Conservation (phyloP, 2,888 invertebrate genomes). For the Amiota minor region DNA sequence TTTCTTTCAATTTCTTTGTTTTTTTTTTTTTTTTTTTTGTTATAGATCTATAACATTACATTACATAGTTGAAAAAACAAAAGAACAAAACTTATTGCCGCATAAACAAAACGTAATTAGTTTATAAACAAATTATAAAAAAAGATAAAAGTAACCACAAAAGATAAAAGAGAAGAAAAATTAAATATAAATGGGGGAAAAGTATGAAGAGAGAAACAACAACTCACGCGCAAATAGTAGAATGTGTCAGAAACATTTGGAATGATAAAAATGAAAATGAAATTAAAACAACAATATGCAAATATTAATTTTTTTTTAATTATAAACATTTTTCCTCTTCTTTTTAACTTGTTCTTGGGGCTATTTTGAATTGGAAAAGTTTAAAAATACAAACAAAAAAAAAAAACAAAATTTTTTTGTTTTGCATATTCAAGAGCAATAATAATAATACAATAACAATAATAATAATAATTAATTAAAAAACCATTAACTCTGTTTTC, state of each 20-base stretch:
- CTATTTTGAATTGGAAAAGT: no score
- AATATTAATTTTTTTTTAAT: neutral
- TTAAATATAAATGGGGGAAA: neutral
- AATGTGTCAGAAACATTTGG: conserved; percentile 1
- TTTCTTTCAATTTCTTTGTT: conserved; percentile 30
- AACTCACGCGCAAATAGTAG: no score
- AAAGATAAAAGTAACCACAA: conserved; percentile 5
- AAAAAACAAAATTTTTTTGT: no score
- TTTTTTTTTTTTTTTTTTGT: conserved; percentile 32
- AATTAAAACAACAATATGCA: neutral
- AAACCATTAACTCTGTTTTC: no score
- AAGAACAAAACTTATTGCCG: conserved; percentile 36
- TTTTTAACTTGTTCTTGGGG: no score
- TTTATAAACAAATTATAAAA: conserved; percentile 55
- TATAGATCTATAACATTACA: neutral
- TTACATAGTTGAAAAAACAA: neutral
- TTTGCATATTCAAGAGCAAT: no score
- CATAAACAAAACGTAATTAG: conserved; percentile 55
- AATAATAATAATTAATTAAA: no score
- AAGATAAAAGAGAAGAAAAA: neutral
- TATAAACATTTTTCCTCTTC: neutral
- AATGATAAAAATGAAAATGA: neutral
- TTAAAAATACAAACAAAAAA: no score
- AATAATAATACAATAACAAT: no score
- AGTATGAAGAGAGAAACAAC: neutral